Percentiles rank a stretch among this genome's conserved stretches.
phyloP scores from a whole-genome alignment of 2,797 vertebrate species.

The Cossypha niveicapilla region DNA sequence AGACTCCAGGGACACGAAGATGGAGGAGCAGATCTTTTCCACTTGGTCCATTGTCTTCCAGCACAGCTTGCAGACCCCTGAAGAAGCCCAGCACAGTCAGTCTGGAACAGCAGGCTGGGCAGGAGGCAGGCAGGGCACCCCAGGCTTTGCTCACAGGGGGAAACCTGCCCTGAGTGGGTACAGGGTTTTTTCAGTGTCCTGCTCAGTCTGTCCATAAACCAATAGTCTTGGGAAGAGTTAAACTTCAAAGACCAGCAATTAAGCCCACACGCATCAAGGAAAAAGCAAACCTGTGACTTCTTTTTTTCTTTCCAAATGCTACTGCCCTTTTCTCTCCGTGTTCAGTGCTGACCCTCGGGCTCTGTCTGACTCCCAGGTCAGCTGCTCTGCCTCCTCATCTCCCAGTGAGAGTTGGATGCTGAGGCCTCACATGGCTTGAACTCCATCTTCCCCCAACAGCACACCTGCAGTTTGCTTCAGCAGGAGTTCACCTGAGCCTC shows the following conservation, averaged over 20 bases:
- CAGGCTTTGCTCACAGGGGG: rapidly evolving
- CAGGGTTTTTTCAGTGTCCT: not conserved
- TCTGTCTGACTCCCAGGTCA: not conserved
- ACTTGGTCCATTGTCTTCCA: not conserved
- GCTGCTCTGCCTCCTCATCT: not conserved
- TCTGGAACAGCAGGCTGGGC: not conserved
- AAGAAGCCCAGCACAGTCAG: not conserved
- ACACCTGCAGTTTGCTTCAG: rapidly evolving
- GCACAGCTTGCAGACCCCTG: not conserved
- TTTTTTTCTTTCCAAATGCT: not conserved
- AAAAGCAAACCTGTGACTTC: not conserved
- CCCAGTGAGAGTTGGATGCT: rapidly evolving
- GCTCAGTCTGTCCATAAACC: not conserved
- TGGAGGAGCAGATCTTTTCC: not conserved
- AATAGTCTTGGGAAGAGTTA: not conserved
- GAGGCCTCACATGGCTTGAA: not conserved
- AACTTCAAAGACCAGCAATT: slow-evolving; percentile 15
- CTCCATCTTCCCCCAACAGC: not conserved
- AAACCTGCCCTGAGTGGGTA: not conserved
- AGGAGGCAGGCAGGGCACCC: not conserved
- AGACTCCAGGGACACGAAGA: not conserved
- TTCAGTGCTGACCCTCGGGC: not conserved
- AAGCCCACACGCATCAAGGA: slow-evolving; percentile 28
- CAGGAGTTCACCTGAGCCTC: not conserved
- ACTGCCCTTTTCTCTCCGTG: not conserved